Evolutionary conservation across 1,140 invertebrate genomes (phyloP), one percentile per base, ranked within the genome.

Genomic region (Drosophila orosa): DNA sequence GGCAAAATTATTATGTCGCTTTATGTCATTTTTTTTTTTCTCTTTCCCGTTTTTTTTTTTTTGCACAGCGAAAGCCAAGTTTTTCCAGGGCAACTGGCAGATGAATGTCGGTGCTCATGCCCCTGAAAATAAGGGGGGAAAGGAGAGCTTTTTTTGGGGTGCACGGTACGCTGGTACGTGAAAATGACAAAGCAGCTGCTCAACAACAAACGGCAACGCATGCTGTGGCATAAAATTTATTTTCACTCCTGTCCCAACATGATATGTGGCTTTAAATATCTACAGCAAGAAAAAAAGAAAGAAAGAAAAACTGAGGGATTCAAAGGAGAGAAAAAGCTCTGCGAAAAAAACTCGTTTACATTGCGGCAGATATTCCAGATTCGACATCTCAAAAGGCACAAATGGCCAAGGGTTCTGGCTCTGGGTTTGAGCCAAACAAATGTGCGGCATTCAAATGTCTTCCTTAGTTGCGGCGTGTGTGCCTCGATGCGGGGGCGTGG

Each of bases 1-100:
- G 79, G 67, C 84, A 73, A 87, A 87, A 87, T 87, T 87, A 87
- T 87, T 87, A 87, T 87, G 84, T 87, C 83, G 83, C 83, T 87
- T 87, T 87, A 83, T 89, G 84, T 87, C 84, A 87, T 83, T 80
- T 87, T 83, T 81, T 84, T 71, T 12, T 17, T 25, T 22, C 7
- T 45, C n/a, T n/a, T 27, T 27, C 27, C 29, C 29, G n/a, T n/a
- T 31, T 31, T 31, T 44, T 27, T 25, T 57, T 60, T 54, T 48
- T 13, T 55, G n/a, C 39, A 45, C 31, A 48, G 2, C 52, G 25
- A 61, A 61, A 76, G 56, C 57, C 74, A 69, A 77, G 74, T 62
- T 77, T 69, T 60, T 47, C 37, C 58, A 56, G 65, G 61, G 52
- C 59, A 71, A 75, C 61, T 62, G 61, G 61, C 57, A 84, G 81